Evolutionary conservation across 2,888 invertebrate species (phyloP).

Genomic region (Hylaea fasciaria): DNA sequence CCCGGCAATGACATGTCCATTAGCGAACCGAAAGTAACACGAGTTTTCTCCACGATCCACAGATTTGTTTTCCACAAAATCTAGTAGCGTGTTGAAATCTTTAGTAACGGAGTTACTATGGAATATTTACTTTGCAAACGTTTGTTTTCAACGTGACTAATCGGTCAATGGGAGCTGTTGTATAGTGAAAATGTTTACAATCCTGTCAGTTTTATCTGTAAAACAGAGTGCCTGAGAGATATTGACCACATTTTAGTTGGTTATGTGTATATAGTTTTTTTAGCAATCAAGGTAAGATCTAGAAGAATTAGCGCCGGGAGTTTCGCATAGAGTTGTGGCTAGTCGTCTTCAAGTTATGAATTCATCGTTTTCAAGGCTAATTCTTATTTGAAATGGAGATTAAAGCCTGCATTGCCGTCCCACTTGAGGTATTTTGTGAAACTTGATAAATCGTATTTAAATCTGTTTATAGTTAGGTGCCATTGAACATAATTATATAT

Average conservation of each 20-base stretch:
- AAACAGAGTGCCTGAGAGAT: background rate
- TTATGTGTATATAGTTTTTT: background rate
- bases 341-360: too few species aligned
- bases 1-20: slow-evolving; percentile 17
- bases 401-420: too few species aligned
- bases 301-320: too few species aligned
- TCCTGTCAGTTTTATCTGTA: slow-evolving; percentile 1
- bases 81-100: slow-evolving; percentile 8
- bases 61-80: slow-evolving; percentile 15
- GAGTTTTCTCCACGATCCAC: slow-evolving; percentile 18
- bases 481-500: too few species aligned
- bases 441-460: too few species aligned
- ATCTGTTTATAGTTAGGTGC: too few species aligned
- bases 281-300: too few species aligned
- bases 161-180: background rate
- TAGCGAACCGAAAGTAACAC: slow-evolving; percentile 8
- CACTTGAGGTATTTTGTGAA: too few species aligned
- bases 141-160: background rate
- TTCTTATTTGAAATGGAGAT: too few species aligned
- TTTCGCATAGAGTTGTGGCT: too few species aligned
- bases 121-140: background rate
- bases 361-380: too few species aligned
- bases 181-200: background rate
- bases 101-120: slow-evolving; percentile 4
- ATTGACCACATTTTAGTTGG: background rate